Evolutionary conservation across 1,140 invertebrate genomes (phyloP), one percentile per base, ranked within the genome.

Genomic region (Helicoverpa zea): DNA sequence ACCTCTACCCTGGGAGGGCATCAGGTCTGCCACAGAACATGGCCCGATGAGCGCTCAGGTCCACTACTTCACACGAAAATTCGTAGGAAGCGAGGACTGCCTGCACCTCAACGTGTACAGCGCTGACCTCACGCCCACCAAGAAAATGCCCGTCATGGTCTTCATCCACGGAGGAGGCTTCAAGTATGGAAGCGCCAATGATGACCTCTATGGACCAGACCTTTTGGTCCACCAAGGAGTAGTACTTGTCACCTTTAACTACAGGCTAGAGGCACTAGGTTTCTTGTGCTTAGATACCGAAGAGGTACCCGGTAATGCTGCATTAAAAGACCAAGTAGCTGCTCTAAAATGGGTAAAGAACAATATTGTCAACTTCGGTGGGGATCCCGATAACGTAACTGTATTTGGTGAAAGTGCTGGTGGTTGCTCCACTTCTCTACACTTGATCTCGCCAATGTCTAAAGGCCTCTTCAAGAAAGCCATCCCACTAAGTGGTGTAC

Each of bases 321-420:
- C 89, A 0, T 64, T 94, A 66, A 92, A 92, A 84, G 88, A 91
- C 49, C 91, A 93, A 93, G 86, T 93, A 5, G 85, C 88, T n/a
- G 92, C 90, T 2, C 83, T 94, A 43, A 83, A 83, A 68, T 94
- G 92, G 91, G 87, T 93, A 0, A 81, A 89, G 18, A 76, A 83
- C 16, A 92, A 94, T 81, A 92, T 94, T n/a, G 81, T 56, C 0
- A 81, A 79, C 11, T 98, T 98, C 88, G 97, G 97, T 23, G 98
- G 98, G 0, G 96, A 97, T 91, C 96, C 96, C 0, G 88, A 96
- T 2, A 96, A 96, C 83, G 96, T 98, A 0, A 98, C 98, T 0
- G 90, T 98, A n/a, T 97, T 98, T 84, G 98, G 98, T 13, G 96
- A 97, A 81, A 96, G 95, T 64, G 96, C 97, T 2, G 97, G 97